Percentiles rank a stretch among this genome's conserved stretches.
Evolutionary conservation across 2,113 vertebrate genomes (phyloP).

Genomic region (Gopherus flavomarginatus): DNA sequence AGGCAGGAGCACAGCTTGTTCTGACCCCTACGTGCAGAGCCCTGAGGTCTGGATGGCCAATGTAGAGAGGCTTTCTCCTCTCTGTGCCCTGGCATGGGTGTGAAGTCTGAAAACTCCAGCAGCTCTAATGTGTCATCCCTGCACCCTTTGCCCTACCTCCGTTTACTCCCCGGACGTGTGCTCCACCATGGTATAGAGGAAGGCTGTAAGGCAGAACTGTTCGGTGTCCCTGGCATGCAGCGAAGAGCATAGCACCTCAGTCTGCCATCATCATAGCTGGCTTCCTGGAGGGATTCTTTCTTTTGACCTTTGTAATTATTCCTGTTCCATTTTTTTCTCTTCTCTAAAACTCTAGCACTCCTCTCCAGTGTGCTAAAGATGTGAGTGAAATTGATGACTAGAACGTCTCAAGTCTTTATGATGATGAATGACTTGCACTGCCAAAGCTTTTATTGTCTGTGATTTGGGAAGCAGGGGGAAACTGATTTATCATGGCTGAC

Average conservation of each 20-base stretch:
- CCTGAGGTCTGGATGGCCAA: not conserved
- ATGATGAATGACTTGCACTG: conserved; percentile 95
- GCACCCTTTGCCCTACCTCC: not conserved
- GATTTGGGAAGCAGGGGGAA: conserved; percentile 89
- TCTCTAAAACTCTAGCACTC: conserved; percentile 66
- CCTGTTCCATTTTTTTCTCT: conserved; percentile 67
- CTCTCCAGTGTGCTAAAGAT: conserved; percentile 84
- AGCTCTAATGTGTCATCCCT: not conserved
- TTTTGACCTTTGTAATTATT: conserved; percentile 82
- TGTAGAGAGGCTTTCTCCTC: not conserved
- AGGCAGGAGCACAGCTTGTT: not conserved
- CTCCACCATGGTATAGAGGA: accelerated
- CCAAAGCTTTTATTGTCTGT: conserved; percentile 91
- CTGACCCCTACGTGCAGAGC: not conserved
- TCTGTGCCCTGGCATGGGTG: not conserved
- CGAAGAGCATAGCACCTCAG: not conserved
- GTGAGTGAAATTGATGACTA: conserved; percentile 95
- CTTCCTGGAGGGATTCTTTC: conserved; percentile 59
- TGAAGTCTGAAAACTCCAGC: not conserved
- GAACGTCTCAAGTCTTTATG: conserved; percentile 91
- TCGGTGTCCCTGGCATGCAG: not conserved
- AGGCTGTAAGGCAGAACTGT: accelerated
- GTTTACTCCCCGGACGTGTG: not conserved
- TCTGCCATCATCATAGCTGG: not conserved
- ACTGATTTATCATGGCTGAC: conserved; percentile 91